Conservation (phyloP, 2,888 invertebrate genomes). For the Drosophila vallismaia region DNA sequence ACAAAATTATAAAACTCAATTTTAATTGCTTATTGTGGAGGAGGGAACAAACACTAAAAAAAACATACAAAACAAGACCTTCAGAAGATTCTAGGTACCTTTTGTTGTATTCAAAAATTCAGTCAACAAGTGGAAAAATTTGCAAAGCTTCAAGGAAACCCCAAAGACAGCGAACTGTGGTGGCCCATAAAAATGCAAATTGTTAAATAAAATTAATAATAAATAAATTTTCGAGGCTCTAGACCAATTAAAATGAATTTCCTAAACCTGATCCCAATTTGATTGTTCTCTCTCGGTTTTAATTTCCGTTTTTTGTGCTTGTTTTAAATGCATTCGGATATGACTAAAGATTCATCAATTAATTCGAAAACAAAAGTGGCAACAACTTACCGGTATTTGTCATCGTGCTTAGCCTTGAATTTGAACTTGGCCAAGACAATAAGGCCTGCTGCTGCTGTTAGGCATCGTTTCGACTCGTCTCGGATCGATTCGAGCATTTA, state of each 20-base stretch:
- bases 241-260: constrained; percentile 24
- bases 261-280: constrained; percentile 32
- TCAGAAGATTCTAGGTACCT: constrained; percentile 51
- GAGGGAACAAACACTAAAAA: constrained; percentile 2
- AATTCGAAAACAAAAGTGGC: constrained; percentile 42
- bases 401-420: constrained; percentile 72
- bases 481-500: constrained; percentile 22
- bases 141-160: constrained; percentile 67
- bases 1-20: constrained; percentile 35
- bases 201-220: constrained; percentile 21
- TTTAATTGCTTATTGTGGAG: constrained; percentile 59
- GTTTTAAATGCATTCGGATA: constrained; percentile 23
- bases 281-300: constrained; percentile 15
- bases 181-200: constrained; percentile 27
- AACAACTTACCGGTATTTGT: constrained; percentile 52
- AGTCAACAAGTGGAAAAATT: constrained; percentile 65
- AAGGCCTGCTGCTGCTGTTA: constrained; percentile 40
- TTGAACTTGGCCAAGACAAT: constrained; percentile 72
- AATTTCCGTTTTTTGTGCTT: constrained; percentile 18
- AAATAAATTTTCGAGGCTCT: constrained; percentile 22
- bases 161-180: constrained; percentile 20
- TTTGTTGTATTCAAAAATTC: constrained; percentile 23
- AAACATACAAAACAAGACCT: constrained; percentile 46
- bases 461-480: constrained; percentile 15
- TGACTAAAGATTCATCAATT: constrained; percentile 45